Base-by-base conservation (phyloP, 2,888 invertebrate species). In the Acleris laterana region DNA sequence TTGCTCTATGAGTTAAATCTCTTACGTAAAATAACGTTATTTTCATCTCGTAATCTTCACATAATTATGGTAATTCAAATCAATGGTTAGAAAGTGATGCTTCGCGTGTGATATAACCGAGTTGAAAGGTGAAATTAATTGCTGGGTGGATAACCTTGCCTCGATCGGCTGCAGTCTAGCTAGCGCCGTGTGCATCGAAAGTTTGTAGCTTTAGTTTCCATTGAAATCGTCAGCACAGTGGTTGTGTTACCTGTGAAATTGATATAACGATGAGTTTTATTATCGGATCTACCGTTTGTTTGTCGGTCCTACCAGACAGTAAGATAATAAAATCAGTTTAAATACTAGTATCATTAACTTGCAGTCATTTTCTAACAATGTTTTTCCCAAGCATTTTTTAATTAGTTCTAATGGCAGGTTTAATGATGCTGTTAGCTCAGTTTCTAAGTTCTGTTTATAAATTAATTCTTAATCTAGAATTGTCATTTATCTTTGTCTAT, bases 101-200 rank as follows among this genome's bases (percentile, higher is more conserved):
- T 70, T 51, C 28, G 70, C 71, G 70, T 77, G 75, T 88, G 87
- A 86, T 85, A 83, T 89, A 89, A 90, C 71, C 70, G 78, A 82
- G 83, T 88, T 86, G 85, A 89, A 84, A 90, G 87, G 89, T 90
- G 88, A 90, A 89, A 90, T 82, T 80, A 79, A 50, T 9, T 76
- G 73, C 74, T 73, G 75, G 78, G 81, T 81, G 77, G 78, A 77
- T 83, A 79, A 83, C 82, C 81, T 84, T 83, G 80, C 71, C 66
- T 69, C 62, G 42, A 68, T 63, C 67, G 69, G 69, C 64, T 71
- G 73, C 74, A 76, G 77, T 76, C 78, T 68, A 78, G 77, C 75
- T 76, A 76, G 73, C 71, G 68, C 61, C 67, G 63, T 64, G 48
- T 57, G 52, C 71, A 70, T 80, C 82, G 85, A 84, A 82, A 84